Conservation (phyloP, 35 echinoderm and acorn worm genomes). For the Acanthaster planci region DNA sequence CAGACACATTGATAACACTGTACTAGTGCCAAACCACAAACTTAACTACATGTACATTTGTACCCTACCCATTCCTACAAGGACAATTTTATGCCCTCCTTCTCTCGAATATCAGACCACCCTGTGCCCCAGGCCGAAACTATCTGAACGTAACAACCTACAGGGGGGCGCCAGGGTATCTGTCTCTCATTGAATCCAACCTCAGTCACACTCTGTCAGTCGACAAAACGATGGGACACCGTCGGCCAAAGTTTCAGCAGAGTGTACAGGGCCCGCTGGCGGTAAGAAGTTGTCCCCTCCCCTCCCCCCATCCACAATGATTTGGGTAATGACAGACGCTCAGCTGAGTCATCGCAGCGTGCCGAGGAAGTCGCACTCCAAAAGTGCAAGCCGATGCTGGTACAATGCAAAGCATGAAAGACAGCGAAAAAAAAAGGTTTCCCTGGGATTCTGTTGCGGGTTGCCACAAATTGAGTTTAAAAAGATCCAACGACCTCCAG, state of each 20-base stretch:
- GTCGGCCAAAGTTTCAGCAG: background rate
- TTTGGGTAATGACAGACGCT: conserved; percentile 25
- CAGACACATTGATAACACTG: too few species aligned
- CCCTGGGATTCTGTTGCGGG: background rate
- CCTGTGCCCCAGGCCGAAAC: background rate
- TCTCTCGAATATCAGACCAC: background rate
- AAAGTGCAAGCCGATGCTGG: conserved; percentile 16
- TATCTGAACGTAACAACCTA: background rate
- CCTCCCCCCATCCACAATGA: conserved; percentile 4
- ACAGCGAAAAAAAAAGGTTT: background rate
- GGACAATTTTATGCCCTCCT: too few species aligned
- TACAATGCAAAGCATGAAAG: background rate
- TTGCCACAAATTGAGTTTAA: background rate
- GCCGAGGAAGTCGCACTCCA: background rate
- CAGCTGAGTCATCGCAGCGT: background rate
- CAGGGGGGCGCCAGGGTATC: background rate
- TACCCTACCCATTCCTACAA: too few species aligned
- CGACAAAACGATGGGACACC: conserved; percentile 9
- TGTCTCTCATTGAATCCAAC: background rate
- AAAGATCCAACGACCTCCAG: too few species aligned
- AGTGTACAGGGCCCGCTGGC: conserved; percentile 22
- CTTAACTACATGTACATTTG: too few species aligned
- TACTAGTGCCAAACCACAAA: too few species aligned
- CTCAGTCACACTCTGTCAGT: conserved; percentile 30
- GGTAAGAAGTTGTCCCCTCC: too few species aligned